Conservation (phyloP, 2,888 invertebrate species). For the Archips crataeganus region DNA sequence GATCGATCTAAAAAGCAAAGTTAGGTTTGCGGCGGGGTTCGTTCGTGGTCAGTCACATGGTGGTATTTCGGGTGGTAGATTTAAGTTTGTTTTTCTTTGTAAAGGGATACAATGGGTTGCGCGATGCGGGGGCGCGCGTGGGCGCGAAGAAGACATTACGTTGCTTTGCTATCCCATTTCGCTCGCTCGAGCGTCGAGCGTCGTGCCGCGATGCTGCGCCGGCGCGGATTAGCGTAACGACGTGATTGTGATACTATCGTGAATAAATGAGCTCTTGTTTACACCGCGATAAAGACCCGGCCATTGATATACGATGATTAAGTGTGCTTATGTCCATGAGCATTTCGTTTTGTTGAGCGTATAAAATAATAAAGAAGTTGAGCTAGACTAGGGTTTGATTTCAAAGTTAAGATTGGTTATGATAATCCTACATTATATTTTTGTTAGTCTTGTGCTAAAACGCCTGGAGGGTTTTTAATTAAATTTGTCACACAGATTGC, state of each 20-base stretch:
- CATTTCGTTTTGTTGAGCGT: background rate
- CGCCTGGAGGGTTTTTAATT: too few species aligned
- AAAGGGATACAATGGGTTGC: slow-evolving; percentile 52
- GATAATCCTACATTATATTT: too few species aligned
- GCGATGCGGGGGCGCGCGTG: slow-evolving; percentile 48
- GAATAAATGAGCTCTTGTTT: slow-evolving; percentile 36
- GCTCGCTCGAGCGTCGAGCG: slow-evolving; percentile 9
- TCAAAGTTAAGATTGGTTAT: too few species aligned
- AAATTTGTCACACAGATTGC: too few species aligned
- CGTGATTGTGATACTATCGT: slow-evolving; percentile 31
- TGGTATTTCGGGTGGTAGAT: slow-evolving; percentile 8
- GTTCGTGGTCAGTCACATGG: background rate
- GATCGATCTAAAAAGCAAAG: slow-evolving; percentile 38
- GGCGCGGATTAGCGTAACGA: slow-evolving; percentile 35
- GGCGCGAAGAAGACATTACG: slow-evolving; percentile 51
- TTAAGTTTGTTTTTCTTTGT: slow-evolving; percentile 50
- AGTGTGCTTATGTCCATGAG: background rate
- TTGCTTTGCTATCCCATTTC: slow-evolving; percentile 41
- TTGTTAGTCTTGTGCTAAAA: too few species aligned
- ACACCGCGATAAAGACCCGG: slow-evolving; percentile 7
- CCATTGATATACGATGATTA: background rate
- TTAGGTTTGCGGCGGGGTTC: slow-evolving; percentile 1
- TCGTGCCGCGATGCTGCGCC: slow-evolving; percentile 29
- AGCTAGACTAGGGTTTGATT: background rate
- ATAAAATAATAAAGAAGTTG: background rate